Percentiles rank a stretch among this genome's conserved stretches.
phyloP scores from a whole-genome alignment of 2,113 vertebrate species.

The Eudyptes chrysolophus region DNA sequence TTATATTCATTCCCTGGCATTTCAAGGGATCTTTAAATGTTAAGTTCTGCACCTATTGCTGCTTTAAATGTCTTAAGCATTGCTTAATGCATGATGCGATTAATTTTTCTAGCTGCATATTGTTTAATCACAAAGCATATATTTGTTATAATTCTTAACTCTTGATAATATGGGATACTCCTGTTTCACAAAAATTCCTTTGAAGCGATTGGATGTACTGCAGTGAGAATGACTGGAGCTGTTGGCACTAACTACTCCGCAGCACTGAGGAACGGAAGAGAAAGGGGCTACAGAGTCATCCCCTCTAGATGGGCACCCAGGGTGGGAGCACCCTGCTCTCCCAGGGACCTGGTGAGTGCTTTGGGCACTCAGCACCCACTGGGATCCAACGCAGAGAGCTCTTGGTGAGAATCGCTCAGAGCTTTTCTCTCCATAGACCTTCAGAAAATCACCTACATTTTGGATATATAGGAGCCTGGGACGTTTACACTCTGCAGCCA shows the following conservation, averaged over 20 bases:
- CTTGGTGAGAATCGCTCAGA: background rate
- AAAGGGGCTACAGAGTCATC: background rate
- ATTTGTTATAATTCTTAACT: slow-evolving; percentile 34
- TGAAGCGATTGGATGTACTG: background rate
- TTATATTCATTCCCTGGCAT: slow-evolving; percentile 61
- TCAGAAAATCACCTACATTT: background rate
- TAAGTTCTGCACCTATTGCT: slow-evolving; percentile 38
- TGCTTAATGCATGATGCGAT: slow-evolving; percentile 28
- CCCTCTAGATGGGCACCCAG: background rate
- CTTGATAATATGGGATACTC: background rate
- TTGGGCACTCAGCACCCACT: background rate
- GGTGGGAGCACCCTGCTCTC: background rate
- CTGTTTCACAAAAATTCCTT: background rate
- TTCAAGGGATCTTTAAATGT: slow-evolving; percentile 55
- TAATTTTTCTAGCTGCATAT: slow-evolving; percentile 14
- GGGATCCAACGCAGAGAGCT: background rate
- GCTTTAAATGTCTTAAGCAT: slow-evolving; percentile 37
- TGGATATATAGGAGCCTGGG: background rate
- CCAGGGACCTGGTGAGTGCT: background rate
- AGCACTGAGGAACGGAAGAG: background rate
- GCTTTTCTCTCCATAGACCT: background rate
- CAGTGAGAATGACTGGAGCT: background rate
- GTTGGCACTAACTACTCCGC: background rate
- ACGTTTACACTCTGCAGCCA: background rate
- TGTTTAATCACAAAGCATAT: slow-evolving; percentile 46